Base-by-base conservation (phyloP, 2,888 invertebrate species). In the Ormyrus thymus region DNA sequence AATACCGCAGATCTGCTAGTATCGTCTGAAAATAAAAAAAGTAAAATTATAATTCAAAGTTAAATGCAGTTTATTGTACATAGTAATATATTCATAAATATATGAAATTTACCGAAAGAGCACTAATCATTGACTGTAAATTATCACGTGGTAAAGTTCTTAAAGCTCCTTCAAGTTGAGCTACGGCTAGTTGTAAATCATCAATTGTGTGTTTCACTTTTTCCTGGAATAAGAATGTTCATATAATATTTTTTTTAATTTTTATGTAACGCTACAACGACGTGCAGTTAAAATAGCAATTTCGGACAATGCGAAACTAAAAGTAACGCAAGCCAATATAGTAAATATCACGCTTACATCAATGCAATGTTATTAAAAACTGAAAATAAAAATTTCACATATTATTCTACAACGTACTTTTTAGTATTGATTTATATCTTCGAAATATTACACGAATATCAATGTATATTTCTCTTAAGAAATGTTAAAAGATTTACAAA, bases 61-160 rank as follows among this genome's bases (percentile, higher is more conserved):
- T 56, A 55, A 56, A 61, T 10, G n/a, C 50, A 15, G 46, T 70
- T 69, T 45, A 61, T n/a, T 13, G 29, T 29, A 29, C 29, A 3
- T 29, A 29, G 10, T 29, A 9, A 55, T 78, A 9, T 56, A 43
- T 64, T 29, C 11, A 43, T 56, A 51, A 66, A 11, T 50, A 7
- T 51, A 7, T 29, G 29, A n/a, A 68, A 68, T n/a, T 94, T 91
- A 96, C 96, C 94, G 92, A 92, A 61, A 96, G 91, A 83, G 94
- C 94, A 70, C 92, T 91, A 83, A 94, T 92, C 94, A 96, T 95
- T 74, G 93, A 92, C 83, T 93, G 93, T 84, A 95, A 92, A 88
- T 93, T 95, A 87, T 93, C 93, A 83, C 92, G 92, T 15, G 96
- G 95, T 83, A 96, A 92, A 86, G 93, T 92, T 77, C 92, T 92